Conservation (phyloP, 2,797 vertebrate species). For the Sebastes iracundus region DNA sequence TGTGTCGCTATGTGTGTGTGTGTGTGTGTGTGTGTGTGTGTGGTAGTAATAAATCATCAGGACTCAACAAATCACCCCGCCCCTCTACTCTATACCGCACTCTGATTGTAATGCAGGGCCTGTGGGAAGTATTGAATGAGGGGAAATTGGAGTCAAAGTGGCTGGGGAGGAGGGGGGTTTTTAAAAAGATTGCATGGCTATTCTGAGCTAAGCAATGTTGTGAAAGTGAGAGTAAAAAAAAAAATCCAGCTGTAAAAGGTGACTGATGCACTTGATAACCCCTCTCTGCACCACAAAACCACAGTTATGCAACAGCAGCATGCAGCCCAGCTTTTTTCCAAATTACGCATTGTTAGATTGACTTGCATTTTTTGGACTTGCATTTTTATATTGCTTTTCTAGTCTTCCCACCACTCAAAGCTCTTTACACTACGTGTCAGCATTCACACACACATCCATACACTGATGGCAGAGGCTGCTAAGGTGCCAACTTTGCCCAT, state of each 20-base stretch:
- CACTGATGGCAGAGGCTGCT: too few relatives aligned
- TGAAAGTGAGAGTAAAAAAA: background rate
- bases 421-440: too few relatives aligned
- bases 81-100: conserved; percentile 56
- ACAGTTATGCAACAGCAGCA: conserved; percentile 55
- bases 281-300: conserved; percentile 42
- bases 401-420: too few relatives aligned
- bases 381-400: too few relatives aligned
- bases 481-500: too few relatives aligned
- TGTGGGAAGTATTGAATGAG: conserved; percentile 13
- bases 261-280: conserved; percentile 45
- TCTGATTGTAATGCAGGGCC: conserved; percentile 54
- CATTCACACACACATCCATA: too few relatives aligned
- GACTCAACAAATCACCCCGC: conserved; percentile 33
- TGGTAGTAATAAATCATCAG: conserved; percentile 56
- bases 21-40: conserved; percentile 44
- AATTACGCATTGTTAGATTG: conserved; percentile 68
- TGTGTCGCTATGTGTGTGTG: conserved; percentile 24
- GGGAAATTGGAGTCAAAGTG: conserved; percentile 14
- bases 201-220: conserved; percentile 36
- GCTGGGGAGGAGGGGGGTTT: conserved; percentile 57
- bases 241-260: conserved; percentile 1
- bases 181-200: conserved; percentile 41
- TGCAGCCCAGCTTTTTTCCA: conserved; percentile 20
- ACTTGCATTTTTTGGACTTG: too few relatives aligned